Percentiles rank a stretch among this genome's conserved stretches.
These are phyloP conservation scores for Sinelater perroti DNA, from an alignment of 2,888 invertebrate genomes.

Conservation along the genomic window DNA sequence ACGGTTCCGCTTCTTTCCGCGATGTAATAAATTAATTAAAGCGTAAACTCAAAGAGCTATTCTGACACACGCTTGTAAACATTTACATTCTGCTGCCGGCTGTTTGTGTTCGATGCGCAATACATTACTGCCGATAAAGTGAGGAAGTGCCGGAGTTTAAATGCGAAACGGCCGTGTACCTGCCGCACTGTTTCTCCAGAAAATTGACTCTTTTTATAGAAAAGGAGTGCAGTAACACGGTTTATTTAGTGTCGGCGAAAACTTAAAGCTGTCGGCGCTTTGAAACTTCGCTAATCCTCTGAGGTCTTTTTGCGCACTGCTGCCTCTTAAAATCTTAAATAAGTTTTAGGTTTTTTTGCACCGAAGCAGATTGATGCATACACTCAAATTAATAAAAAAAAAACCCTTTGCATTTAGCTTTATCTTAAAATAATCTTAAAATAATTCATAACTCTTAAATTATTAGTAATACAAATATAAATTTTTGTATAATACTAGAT, in stretches of 20 bases:
- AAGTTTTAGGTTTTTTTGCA: constrained; percentile 26
- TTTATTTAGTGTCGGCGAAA: constrained; percentile 22
- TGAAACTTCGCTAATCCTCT: constrained; percentile 21
- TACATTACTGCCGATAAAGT: background rate
- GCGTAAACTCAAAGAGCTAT: constrained; percentile 1
- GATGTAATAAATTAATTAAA: constrained; percentile 2
- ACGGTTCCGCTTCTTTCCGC: background rate
- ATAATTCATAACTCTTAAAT: too few species aligned
- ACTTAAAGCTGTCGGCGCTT: constrained; percentile 27
- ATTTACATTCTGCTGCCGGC: background rate
- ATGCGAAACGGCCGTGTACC: constrained; percentile 5
- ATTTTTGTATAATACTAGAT: too few species aligned
- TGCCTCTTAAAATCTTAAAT: constrained; percentile 20
- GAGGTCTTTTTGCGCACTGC: constrained; percentile 21
- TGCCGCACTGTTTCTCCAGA: background rate
- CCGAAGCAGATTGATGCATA: too few species aligned
- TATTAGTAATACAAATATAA: too few species aligned
- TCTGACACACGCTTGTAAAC: background rate
- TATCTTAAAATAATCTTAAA: too few species aligned
- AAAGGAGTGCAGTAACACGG: constrained; percentile 16
- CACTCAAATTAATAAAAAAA: too few species aligned
- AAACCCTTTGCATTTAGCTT: too few species aligned
- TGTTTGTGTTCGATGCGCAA: too few species aligned
- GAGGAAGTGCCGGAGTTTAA: background rate
- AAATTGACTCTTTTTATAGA: constrained; percentile 22